A percentile compares a stretch with the other conserved stretches of the same genome.
Conservation (phyloP, 2,113 vertebrate genomes). For the Ramphastos sulfuratus region DNA sequence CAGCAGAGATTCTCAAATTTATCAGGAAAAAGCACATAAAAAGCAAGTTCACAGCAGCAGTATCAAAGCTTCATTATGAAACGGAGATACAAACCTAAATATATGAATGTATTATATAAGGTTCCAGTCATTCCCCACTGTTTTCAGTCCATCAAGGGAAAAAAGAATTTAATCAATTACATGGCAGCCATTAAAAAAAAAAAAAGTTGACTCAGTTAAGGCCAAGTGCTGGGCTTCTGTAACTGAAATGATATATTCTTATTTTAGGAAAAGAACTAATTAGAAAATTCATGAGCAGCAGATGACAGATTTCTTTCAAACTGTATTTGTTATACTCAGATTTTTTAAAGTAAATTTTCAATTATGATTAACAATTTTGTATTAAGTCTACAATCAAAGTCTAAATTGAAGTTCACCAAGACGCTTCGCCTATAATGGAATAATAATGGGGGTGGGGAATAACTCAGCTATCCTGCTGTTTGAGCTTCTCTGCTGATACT, state of each 20-base stretch:
- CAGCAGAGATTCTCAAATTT: not conserved
- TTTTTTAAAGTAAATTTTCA: not conserved
- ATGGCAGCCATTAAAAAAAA: not conserved
- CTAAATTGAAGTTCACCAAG: not conserved
- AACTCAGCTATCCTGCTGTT: not conserved
- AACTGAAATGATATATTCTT: not conserved
- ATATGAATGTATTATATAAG: not conserved
- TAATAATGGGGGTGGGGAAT: not conserved
- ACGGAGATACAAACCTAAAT: not conserved
- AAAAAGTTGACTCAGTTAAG: not conserved
- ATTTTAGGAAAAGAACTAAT: not conserved
- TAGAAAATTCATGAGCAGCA: not conserved
- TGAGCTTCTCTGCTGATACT: not conserved
- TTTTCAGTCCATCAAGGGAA: not conserved
- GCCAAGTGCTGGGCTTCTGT: not conserved
- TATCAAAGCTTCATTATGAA: not conserved
- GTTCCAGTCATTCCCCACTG: not conserved
- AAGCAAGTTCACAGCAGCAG: not conserved
- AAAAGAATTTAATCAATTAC: not conserved
- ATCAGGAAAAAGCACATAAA: not conserved
- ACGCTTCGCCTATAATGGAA: fast-evolving
- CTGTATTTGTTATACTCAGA: not conserved
- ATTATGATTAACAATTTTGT: not conserved
- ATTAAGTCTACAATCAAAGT: not conserved
- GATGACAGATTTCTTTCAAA: not conserved